Evolutionary conservation across 2,888 invertebrate genomes (phyloP).

Genomic region (Melikaiella ostensackeni): DNA sequence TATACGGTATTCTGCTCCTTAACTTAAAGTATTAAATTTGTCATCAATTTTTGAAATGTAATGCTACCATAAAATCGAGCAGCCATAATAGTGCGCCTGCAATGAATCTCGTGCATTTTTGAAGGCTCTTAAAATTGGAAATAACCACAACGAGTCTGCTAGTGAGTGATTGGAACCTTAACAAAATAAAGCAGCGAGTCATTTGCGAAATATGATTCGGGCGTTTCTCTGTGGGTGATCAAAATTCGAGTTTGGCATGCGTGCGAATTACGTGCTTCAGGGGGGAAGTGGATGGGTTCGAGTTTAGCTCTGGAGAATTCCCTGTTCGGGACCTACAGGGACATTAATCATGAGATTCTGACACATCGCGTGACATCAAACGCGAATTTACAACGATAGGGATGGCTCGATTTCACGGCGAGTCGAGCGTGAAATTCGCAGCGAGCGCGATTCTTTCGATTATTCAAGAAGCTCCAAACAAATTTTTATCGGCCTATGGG

Average conservation of each 20-base stretch:
- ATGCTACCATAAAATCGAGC: neutral
- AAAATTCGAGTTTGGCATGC: conserved; percentile 33
- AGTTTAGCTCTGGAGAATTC: conserved; percentile 58
- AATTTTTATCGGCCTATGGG: neutral
- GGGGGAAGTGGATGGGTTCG: conserved; percentile 42
- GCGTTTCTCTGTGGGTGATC: conserved; percentile 29
- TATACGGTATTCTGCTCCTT: no score
- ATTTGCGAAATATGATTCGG: conserved; percentile 17
- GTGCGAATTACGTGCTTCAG: conserved; percentile 43
- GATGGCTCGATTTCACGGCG: conserved; percentile 62
- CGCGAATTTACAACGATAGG: conserved; percentile 65
- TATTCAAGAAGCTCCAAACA: neutral
- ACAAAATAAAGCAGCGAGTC: neutral
- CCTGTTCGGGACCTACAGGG: conserved; percentile 52
- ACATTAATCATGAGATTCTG: conserved; percentile 70
- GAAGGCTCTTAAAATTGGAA: conserved; percentile 3
- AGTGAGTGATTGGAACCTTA: conserved; percentile 8
- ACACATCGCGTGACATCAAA: conserved; percentile 68
- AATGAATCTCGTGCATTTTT: neutral
- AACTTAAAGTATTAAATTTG: no score
- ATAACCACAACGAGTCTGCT: neutral
- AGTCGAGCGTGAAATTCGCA: conserved; percentile 60
- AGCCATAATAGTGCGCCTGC: neutral
- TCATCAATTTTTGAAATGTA: neutral
- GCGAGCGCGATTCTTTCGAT: conserved; percentile 34